Conservation (phyloP, 2,888 invertebrate species). For the Melieria omissa region DNA sequence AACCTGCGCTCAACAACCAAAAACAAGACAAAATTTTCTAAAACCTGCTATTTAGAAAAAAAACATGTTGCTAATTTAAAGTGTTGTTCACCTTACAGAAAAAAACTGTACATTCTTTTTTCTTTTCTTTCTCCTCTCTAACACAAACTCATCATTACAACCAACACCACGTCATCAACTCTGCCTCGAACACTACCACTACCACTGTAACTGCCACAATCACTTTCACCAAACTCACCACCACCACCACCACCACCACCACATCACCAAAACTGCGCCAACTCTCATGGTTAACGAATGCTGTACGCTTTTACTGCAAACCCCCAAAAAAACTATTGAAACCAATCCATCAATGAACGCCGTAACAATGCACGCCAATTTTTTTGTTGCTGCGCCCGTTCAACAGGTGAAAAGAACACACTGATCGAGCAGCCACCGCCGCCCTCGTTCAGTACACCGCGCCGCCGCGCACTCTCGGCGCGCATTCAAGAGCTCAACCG, state of each 20-base stretch:
- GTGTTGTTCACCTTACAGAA: conserved; percentile 28
- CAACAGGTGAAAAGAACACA: conserved; percentile 82
- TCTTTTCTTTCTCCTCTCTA: conserved; percentile 61
- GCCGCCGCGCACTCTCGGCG: conserved; percentile 66
- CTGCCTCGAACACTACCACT: not conserved
- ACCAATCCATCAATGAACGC: not conserved
- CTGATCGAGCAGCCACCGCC: conserved; percentile 78
- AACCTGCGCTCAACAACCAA: too few species aligned
- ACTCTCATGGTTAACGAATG: conserved; percentile 14
- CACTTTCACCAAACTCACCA: conserved; percentile 15
- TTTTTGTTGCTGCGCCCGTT: conserved; percentile 6
- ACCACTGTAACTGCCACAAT: conserved; percentile 5
- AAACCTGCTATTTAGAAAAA: not conserved
- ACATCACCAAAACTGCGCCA: not conserved
- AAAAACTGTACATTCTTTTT: conserved; percentile 45
- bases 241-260: conserved; percentile 13
- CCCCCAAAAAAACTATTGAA: not conserved
- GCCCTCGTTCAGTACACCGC: conserved; percentile 65
- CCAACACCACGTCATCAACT: conserved; percentile 13
- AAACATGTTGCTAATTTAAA: not conserved
- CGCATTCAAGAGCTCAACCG: conserved; percentile 67
- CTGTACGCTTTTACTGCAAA: conserved; percentile 15
- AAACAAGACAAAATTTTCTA: too few species aligned
- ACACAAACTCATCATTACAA: conserved; percentile 19
- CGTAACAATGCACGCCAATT: conserved; percentile 10